A percentile compares a stretch with the other conserved stretches of the same genome.
phyloP scores from a whole-genome alignment of 2,888 invertebrate species.

The Netelia virgata region DNA sequence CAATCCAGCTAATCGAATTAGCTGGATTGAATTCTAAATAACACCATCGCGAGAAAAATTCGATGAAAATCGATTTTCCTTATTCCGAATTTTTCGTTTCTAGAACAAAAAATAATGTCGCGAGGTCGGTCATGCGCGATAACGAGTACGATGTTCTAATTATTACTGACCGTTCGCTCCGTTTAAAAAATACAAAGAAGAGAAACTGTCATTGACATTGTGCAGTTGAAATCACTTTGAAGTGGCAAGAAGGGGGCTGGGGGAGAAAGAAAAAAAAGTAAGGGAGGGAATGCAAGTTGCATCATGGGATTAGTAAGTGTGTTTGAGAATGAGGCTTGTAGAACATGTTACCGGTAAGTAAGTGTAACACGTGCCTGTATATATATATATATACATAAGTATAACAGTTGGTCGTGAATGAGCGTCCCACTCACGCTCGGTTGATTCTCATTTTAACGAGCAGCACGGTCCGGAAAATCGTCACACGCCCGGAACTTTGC shows the following conservation, averaged over 20 bases:
- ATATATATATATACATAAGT: conserved; percentile 28
- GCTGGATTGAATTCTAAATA: background rate
- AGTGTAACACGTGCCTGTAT: conserved; percentile 40
- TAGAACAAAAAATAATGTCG: background rate
- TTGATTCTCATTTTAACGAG: conserved; percentile 68
- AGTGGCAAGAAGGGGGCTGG: conserved; percentile 6
- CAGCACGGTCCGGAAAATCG: conserved; percentile 52
- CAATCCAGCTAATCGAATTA: too few species aligned
- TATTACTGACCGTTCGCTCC: background rate
- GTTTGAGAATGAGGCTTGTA: conserved; percentile 7
- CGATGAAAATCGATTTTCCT: background rate
- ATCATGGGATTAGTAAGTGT: background rate
- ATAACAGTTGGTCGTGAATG: conserved; percentile 51
- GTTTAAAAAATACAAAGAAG: conserved; percentile 10
- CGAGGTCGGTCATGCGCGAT: background rate
- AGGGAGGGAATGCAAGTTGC: background rate
- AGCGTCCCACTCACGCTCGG: conserved; percentile 63
- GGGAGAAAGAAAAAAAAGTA: too few species aligned
- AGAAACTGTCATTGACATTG: conserved; percentile 41
- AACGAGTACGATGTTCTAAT: background rate
- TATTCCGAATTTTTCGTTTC: background rate
- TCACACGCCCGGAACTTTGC: conserved; percentile 55
- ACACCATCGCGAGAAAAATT: background rate
- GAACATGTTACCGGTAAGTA: conserved; percentile 30
- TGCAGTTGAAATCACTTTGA: conserved; percentile 44